Evolutionary conservation across 2,113 vertebrate species (phyloP).

Genomic region (Pteropus alecto): DNA sequence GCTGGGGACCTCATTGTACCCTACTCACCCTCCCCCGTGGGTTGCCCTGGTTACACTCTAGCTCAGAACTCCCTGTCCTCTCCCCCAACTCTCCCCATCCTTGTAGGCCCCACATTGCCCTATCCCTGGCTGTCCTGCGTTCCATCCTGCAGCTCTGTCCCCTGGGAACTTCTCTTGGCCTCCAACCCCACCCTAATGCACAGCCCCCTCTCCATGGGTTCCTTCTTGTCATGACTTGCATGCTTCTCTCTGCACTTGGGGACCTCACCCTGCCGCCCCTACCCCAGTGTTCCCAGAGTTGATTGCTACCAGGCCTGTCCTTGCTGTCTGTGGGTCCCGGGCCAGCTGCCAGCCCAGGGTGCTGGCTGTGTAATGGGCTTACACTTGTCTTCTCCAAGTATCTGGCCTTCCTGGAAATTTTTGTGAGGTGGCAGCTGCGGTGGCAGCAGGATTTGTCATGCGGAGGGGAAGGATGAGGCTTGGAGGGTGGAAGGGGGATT

Average conservation of each 20-base stretch:
- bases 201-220: neutral
- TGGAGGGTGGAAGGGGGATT: constrained; percentile 36
- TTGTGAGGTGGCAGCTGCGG: constrained; percentile 46
- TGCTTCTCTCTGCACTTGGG: neutral
- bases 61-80: neutral
- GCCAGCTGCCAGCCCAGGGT: neutral
- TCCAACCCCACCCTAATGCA: neutral
- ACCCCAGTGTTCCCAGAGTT: neutral
- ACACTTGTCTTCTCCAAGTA: constrained; percentile 28
- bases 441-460: constrained; percentile 58
- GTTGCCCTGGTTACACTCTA: neutral
- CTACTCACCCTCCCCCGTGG: neutral
- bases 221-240: neutral
- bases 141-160: neutral
- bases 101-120: neutral
- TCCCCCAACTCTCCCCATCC: neutral
- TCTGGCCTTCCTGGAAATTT: constrained; percentile 68
- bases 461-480: neutral
- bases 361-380: neutral
- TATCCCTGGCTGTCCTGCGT: neutral
- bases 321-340: neutral
- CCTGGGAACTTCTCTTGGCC: neutral
- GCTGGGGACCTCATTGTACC: neutral
- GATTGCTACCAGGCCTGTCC: neutral
- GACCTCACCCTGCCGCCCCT: neutral